Evolutionary conservation across 2,888 invertebrate genomes (phyloP).

Genomic region (Cosmopolites sordidus): DNA sequence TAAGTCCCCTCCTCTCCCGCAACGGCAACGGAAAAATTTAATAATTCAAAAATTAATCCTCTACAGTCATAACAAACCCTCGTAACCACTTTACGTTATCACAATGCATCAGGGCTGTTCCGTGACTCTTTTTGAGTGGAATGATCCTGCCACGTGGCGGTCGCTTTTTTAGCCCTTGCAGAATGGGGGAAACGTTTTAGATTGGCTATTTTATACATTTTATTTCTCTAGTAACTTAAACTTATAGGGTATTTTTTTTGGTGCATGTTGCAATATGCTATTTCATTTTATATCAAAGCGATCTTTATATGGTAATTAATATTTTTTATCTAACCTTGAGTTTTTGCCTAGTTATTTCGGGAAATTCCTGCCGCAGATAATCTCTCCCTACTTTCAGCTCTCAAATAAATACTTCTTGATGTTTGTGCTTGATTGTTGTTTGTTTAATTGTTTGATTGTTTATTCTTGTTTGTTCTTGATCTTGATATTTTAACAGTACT

Average conservation of each 20-base stretch:
- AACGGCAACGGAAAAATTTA: conserved; percentile 33
- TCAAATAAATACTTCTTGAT: no score
- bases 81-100: conserved; percentile 42
- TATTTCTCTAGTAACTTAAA: neutral
- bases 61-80: conserved; percentile 43
- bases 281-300: no score
- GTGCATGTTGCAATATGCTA: no score
- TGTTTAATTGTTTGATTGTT: no score
- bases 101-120: conserved; percentile 37
- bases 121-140: conserved; percentile 39
- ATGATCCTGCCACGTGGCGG: conserved; percentile 26
- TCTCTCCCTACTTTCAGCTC: no score
- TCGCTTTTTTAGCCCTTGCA: neutral
- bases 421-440: no score
- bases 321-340: no score
- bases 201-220: neutral
- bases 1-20: neutral
- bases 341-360: no score
- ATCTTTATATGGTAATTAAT: no score
- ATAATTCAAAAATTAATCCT: conserved; percentile 44
- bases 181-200: conserved; percentile 1
- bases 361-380: no score
- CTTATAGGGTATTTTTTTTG: neutral
- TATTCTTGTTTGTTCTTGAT: no score
- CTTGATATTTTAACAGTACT: no score